These are phyloP conservation scores for Callyntrura sp. DNA, from an alignment of 2,888 invertebrate species.

Conservation along the genomic window DNA sequence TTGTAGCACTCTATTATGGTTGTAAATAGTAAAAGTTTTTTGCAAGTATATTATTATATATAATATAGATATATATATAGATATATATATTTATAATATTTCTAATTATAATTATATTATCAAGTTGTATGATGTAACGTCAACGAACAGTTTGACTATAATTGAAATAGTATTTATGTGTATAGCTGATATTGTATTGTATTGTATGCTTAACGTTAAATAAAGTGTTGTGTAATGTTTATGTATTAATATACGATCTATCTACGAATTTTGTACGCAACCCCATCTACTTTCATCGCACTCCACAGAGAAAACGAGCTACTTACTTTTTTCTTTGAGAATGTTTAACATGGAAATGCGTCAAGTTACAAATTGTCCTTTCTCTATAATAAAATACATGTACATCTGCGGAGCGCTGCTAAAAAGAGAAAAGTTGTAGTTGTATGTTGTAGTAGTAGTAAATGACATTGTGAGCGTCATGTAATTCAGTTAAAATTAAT, in stretches of 20 bases:
- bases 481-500: too few species aligned
- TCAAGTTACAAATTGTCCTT: constrained; percentile 8
- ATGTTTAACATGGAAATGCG: constrained; percentile 30
- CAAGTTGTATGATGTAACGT: background rate
- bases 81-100: background rate
- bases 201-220: background rate
- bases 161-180: background rate
- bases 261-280: constrained; percentile 41
- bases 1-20: background rate
- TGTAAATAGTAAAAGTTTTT: background rate
- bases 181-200: background rate
- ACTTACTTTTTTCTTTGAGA: constrained; percentile 13
- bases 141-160: background rate
- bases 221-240: constrained; percentile 4
- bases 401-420: background rate
- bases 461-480: background rate
- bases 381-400: background rate
- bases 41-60: constrained; percentile 21
- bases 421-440: background rate
- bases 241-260: background rate
- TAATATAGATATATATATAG: too few species aligned
- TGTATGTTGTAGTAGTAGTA: background rate
- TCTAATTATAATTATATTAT: too few species aligned
- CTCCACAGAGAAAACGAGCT: background rate
- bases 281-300: constrained; percentile 38